Percentiles rank a stretch among this genome's conserved stretches.
phyloP scores from a whole-genome alignment of 2,797 vertebrate species.

The Otus scops region DNA sequence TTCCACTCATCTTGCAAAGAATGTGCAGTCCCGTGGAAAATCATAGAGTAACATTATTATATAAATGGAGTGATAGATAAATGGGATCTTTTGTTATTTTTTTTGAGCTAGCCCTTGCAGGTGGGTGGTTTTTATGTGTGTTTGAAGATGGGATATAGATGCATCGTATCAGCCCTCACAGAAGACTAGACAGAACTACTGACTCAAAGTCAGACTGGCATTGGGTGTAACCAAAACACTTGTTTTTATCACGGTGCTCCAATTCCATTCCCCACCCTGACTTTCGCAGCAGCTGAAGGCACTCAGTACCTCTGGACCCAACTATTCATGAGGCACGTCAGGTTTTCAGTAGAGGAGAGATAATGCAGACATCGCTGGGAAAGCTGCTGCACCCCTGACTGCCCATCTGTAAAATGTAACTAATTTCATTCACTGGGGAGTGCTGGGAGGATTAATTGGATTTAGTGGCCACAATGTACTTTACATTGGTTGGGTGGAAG shows the following conservation, averaged over 20 bases:
- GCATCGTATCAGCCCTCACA: background rate
- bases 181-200: background rate
- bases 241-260: background rate
- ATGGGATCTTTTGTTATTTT: background rate
- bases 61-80: background rate
- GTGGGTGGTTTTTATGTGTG: accelerated
- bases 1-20: conserved; percentile 4
- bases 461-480: conserved; percentile 48
- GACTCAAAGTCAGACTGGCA: accelerated
- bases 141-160: background rate
- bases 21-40: conserved; percentile 9
- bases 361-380: conserved; percentile 14
- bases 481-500: conserved; percentile 53
- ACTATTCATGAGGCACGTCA: background rate
- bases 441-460: conserved; percentile 54
- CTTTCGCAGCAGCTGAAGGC: background rate
- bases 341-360: conserved; percentile 5
- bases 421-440: conserved; percentile 58
- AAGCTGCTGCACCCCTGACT: conserved; percentile 49
- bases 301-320: background rate
- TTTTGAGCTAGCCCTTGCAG: background rate
- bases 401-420: conserved; percentile 59
- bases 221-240: background rate
- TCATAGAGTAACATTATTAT: background rate
- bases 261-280: background rate